phyloP scores from a whole-genome alignment of 2,797 vertebrate species.

The Rhinophrynus dorsalis region DNA sequence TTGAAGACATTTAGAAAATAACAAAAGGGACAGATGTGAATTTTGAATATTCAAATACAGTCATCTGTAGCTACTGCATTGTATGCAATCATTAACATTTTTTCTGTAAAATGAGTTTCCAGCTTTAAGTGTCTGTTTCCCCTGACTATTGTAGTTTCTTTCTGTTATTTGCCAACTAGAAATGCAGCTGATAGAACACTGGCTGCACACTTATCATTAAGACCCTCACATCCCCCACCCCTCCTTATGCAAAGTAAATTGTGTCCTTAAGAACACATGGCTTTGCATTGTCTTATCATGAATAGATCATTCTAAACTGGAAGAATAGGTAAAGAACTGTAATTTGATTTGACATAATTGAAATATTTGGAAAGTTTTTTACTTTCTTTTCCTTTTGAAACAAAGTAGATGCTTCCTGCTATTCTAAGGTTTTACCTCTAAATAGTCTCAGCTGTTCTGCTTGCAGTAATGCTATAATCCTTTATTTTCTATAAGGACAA shows the following conservation, averaged over 20 bases:
- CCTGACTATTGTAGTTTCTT: constrained; percentile 36
- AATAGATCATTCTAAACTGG: constrained; percentile 17
- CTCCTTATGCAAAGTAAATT: not conserved
- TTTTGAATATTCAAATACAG: constrained; percentile 46
- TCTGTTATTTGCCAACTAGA: constrained; percentile 27
- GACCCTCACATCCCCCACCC: not conserved
- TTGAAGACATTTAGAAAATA: constrained; percentile 38
- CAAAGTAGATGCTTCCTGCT: not conserved
- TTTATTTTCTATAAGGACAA: too few species aligned
- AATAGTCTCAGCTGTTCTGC: not conserved
- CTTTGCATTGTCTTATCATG: constrained; percentile 22
- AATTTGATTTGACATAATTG: constrained; percentile 25
- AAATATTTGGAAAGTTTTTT: not conserved
- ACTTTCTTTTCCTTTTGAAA: not conserved
- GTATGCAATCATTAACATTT: constrained; percentile 15
- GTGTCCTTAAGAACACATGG: constrained; percentile 4
- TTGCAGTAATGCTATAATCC: too few species aligned
- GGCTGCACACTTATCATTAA: not conserved
- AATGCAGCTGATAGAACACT: constrained; percentile 25
- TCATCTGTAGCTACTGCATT: constrained; percentile 36
- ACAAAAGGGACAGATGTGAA: constrained; percentile 49
- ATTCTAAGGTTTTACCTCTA: not conserved
- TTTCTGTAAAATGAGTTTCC: constrained; percentile 15
- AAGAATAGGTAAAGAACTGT: constrained; percentile 24
- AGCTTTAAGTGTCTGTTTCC: constrained; percentile 32